Evolutionary conservation across 2,888 invertebrate genomes (phyloP), one percentile per base, ranked within the genome.

Genomic region (Eulithis testata): DNA sequence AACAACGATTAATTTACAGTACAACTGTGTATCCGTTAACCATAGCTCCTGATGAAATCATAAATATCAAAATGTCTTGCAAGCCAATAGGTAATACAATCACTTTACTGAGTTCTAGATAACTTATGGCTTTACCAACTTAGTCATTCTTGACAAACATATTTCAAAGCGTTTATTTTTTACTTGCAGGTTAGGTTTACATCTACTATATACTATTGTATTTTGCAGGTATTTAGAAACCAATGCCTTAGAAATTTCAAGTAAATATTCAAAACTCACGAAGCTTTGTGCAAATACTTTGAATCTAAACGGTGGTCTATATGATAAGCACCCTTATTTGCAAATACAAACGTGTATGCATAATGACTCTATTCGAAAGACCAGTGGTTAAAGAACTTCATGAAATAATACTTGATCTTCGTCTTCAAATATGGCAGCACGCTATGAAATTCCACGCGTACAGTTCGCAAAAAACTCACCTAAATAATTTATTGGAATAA

Each of bases 361-460:
- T 89, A 88, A 91, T 90, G 86, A 80, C 90, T 90, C 86, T 81
- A 90, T 91, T 72, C 72, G 72, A 76, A 72, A 74, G 72, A 76
- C 72, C 76, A 76, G 73, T 82, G 81, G 79, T 76, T 56, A 52
- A 5, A 50, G 43, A 84, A 82, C 81, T 86, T 85, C 85, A 87
- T 82, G 77, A 80, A 81, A 77, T 81, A 21, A 80, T 79, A 78
- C 72, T 57, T 79, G 79, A 83, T 85, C 84, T 80, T 72, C 65
- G 73, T 78, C 70, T 76, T 83, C 83, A 76, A 83, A 85, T 88
- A 90, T 78, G 85, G 87, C 75, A 76, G 73, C 73, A 75, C 76
- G 76, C 84, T 86, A 87, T 82, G 81, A 77, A 88, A 89, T 87
- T 85, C 87, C 82, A 71, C 49, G 50, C 70, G 82, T 85, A 88